phyloP scores from a whole-genome alignment of 2,113 vertebrate species.

The Strigops habroptila region DNA sequence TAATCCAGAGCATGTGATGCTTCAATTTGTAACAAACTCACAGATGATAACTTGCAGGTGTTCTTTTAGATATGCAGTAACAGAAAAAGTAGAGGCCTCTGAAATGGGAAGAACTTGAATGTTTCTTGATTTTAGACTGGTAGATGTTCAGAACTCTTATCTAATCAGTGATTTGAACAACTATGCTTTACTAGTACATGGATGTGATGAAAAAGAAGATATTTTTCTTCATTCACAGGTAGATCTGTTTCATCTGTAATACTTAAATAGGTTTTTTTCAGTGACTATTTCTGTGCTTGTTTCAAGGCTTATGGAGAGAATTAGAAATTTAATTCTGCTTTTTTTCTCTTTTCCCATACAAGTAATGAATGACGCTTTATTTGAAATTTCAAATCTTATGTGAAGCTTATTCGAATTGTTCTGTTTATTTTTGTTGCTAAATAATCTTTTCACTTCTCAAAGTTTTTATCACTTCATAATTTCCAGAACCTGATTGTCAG shows the following conservation, averaged over 20 bases:
- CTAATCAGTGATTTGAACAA: neutral
- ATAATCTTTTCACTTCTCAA: neutral
- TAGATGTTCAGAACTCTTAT: neutral
- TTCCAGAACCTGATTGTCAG: neutral
- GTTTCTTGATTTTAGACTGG: neutral
- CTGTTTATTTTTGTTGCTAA: neutral
- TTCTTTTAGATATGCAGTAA: neutral
- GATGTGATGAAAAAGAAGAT: neutral
- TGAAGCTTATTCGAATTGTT: neutral
- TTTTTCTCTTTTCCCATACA: neutral
- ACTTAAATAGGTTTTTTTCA: neutral
- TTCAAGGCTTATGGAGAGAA: neutral
- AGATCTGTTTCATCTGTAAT: neutral
- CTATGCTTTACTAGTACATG: neutral
- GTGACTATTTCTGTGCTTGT: neutral
- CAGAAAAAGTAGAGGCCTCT: neutral
- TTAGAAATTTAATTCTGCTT: neutral
- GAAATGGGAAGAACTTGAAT: neutral
- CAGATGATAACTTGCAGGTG: neutral
- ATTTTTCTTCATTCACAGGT: neutral
- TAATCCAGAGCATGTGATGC: neutral
- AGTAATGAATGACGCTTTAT: neutral
- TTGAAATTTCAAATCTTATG: neutral
- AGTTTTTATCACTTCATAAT: neutral
- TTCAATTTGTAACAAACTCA: neutral